phyloP scores from a whole-genome alignment of 2,888 invertebrate genomes.

The Machimus rusticus region DNA sequence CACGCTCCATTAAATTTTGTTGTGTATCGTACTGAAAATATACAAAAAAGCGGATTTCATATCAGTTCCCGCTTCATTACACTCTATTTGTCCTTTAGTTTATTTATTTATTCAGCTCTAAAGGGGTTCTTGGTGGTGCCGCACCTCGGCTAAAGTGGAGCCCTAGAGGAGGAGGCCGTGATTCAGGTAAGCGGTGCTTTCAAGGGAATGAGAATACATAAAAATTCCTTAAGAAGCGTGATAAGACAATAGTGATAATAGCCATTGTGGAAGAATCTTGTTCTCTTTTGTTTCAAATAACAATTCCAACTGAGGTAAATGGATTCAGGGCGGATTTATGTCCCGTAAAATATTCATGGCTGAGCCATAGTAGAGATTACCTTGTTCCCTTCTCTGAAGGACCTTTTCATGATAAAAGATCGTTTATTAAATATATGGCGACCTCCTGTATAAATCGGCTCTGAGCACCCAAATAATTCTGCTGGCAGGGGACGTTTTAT shows the following conservation, averaged over 20 bases:
- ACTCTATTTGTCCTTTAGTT: constrained; percentile 28
- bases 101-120: constrained; percentile 18
- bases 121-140: constrained; percentile 5
- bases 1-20: constrained; percentile 30
- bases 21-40: constrained; percentile 9
- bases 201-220: background rate
- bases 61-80: constrained; percentile 40
- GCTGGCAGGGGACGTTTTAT: background rate
- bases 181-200: constrained; percentile 15
- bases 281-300: constrained; percentile 12
- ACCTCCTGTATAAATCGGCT: background rate
- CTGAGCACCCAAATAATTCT: background rate
- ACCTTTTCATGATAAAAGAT: background rate
- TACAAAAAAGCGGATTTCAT: constrained; percentile 28
- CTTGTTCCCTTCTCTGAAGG: background rate
- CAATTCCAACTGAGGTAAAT: constrained; percentile 14
- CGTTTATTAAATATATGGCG: constrained; percentile 10
- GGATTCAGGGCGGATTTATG: constrained; percentile 14
- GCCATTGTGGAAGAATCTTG: constrained; percentile 30
- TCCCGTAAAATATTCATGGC: constrained; percentile 24
- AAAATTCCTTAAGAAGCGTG: constrained; percentile 27
- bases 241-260: constrained; percentile 31
- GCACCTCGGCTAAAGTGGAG: background rate
- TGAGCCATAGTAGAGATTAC: constrained; percentile 4
- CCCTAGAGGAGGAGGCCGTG: background rate